A percentile compares a stretch with the other conserved stretches of the same genome.
phyloP scores from a whole-genome alignment of 2,113 vertebrate genomes.

The Aepyceros melampus region DNA sequence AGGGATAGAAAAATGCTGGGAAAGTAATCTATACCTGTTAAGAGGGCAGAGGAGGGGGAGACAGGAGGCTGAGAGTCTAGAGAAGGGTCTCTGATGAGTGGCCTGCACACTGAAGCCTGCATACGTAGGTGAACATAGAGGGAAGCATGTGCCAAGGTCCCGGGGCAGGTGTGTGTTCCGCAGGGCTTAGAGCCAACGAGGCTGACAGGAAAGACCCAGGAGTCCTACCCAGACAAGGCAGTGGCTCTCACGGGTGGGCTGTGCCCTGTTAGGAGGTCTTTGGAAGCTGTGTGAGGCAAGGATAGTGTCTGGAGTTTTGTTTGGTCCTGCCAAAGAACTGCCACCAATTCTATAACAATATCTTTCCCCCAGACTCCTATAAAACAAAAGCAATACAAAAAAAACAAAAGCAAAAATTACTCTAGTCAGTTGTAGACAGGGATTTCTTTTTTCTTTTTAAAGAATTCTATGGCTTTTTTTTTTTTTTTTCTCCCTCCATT shows the following conservation, averaged over 20 bases:
- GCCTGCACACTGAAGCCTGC: background rate
- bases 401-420: background rate
- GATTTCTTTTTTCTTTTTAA: background rate
- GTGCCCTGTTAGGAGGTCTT: accelerated
- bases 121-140: too few relatives aligned
- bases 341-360: background rate
- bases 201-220: background rate
- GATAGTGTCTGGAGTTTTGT: background rate
- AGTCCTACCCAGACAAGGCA: background rate
- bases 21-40: background rate
- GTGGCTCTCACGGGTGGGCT: too few relatives aligned
- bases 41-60: background rate
- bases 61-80: background rate
- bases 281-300: background rate
- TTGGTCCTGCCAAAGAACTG: background rate
- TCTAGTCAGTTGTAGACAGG: background rate
- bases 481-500: background rate
- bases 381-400: background rate
- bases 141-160: background rate
- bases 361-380: background rate
- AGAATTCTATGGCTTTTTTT: background rate
- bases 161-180: accelerated
- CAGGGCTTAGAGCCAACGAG: background rate
- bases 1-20: background rate
- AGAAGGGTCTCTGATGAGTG: background rate